Percentiles rank a stretch among this genome's conserved stretches.
Conservation (phyloP, 2,888 invertebrate species). For the Dolichopus griseipennis region DNA sequence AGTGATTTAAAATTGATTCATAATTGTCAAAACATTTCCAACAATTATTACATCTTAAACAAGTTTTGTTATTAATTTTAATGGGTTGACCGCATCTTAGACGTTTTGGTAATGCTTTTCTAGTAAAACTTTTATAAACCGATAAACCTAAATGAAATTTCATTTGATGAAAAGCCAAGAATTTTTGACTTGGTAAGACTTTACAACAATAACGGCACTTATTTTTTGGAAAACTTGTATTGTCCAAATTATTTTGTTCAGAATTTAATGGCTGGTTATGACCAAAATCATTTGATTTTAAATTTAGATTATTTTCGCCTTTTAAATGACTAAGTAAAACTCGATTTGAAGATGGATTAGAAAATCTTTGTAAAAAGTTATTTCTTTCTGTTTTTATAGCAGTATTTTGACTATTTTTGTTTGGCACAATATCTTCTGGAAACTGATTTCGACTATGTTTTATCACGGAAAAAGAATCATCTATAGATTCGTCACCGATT, state of each 20-base stretch:
- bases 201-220: slow-evolving; percentile 22
- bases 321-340: not conserved
- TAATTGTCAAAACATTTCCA: slow-evolving; percentile 31
- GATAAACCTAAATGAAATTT: slow-evolving; percentile 26
- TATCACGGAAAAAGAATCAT: not conserved
- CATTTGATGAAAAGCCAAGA: slow-evolving; percentile 31
- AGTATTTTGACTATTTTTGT: not conserved
- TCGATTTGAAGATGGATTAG: not conserved
- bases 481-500: not conserved
- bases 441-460: not conserved
- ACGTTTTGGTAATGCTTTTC: slow-evolving; percentile 25
- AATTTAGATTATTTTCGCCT: slow-evolving; percentile 9
- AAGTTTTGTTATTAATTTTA: slow-evolving; percentile 26
- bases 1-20: slow-evolving; percentile 31
- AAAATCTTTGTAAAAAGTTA: slow-evolving; percentile 11
- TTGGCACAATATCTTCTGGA: not conserved
- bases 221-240: slow-evolving; percentile 13
- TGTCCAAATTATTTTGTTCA: not conserved
- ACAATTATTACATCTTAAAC: slow-evolving; percentile 33
- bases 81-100: slow-evolving; percentile 30
- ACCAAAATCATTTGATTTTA: slow-evolving; percentile 8
- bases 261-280: too few species aligned
- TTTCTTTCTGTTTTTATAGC: not conserved
- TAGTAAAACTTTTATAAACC: slow-evolving; percentile 26
- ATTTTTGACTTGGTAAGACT: slow-evolving; percentile 21